Conservation (phyloP, 2,797 vertebrate species). For the Micromesistius poutassou region DNA sequence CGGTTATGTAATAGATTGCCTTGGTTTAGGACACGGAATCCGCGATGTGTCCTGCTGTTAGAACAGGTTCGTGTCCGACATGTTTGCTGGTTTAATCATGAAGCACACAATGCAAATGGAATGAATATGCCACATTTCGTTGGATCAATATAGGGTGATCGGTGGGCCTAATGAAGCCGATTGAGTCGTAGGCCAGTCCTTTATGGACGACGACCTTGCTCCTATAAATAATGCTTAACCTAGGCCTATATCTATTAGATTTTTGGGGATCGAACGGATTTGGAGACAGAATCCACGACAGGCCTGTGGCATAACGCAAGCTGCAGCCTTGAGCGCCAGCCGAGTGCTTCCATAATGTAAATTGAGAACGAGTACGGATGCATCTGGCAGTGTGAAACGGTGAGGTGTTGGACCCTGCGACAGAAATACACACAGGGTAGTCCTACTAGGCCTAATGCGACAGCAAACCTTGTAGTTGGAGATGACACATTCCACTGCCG, state of each 20-base stretch:
- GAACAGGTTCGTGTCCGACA: conserved; percentile 8
- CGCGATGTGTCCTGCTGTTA: conserved; percentile 7
- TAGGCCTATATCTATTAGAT: background rate
- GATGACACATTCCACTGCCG: conserved; percentile 55
- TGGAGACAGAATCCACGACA: background rate
- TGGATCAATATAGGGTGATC: background rate
- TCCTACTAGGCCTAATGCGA: conserved; percentile 52
- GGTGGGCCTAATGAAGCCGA: background rate
- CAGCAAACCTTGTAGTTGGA: conserved; percentile 55
- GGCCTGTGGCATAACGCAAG: background rate
- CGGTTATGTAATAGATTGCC: conserved; percentile 59
- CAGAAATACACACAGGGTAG: conserved; percentile 60
- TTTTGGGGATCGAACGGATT: background rate
- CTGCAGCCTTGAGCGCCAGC: conserved; percentile 12
- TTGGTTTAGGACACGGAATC: conserved; percentile 48
- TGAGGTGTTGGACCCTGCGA: conserved; percentile 40
- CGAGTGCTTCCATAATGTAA: conserved; percentile 29
- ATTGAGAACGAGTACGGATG: conserved; percentile 13
- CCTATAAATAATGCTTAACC: background rate
- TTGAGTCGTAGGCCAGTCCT: background rate
- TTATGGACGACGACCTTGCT: background rate
- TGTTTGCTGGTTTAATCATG: conserved; percentile 23
- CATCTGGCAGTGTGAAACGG: conserved; percentile 28
- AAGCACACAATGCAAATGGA: conserved; percentile 23
- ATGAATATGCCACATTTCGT: conserved; percentile 12